phyloP scores from a whole-genome alignment of 1,140 invertebrate species.

The Asbolus verrucosus region DNA sequence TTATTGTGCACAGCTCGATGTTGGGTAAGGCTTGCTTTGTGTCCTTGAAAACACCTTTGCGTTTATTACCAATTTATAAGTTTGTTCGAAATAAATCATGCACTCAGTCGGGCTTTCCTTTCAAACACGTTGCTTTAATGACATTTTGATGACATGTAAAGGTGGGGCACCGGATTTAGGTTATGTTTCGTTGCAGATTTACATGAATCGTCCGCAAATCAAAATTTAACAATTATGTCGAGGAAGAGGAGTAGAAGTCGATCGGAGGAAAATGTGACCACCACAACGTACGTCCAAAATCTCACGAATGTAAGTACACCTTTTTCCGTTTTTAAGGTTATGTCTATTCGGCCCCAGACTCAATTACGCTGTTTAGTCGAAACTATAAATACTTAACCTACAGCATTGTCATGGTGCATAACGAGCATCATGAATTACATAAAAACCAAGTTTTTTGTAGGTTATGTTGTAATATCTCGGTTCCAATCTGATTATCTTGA shows the following conservation, averaged over 20 bases:
- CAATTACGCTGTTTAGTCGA: background rate
- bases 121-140: background rate
- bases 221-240: conserved; percentile 58
- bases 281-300: conserved; percentile 36
- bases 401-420: background rate
- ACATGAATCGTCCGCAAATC: conserved; percentile 48
- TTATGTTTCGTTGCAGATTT: conserved; percentile 58
- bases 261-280: conserved; percentile 57
- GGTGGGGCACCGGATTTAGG: conserved; percentile 40
- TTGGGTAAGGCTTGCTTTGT: conserved; percentile 52
- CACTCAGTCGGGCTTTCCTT: too few species aligned
- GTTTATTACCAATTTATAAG: too few species aligned
- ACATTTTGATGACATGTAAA: background rate
- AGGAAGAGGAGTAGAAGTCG: conserved; percentile 63
- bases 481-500: too few species aligned
- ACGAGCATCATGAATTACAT: background rate
- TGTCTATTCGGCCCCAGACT: background rate
- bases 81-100: too few species aligned
- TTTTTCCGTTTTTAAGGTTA: conserved; percentile 15
- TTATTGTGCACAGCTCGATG: conserved; percentile 50
- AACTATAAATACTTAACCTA: background rate
- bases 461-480: background rate
- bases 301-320: conserved; percentile 21
- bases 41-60: background rate
- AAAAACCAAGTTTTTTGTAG: background rate